Percentiles rank a stretch among this genome's conserved stretches.
Conservation (phyloP, 2,888 invertebrate genomes). For the Ligdia adustata region DNA sequence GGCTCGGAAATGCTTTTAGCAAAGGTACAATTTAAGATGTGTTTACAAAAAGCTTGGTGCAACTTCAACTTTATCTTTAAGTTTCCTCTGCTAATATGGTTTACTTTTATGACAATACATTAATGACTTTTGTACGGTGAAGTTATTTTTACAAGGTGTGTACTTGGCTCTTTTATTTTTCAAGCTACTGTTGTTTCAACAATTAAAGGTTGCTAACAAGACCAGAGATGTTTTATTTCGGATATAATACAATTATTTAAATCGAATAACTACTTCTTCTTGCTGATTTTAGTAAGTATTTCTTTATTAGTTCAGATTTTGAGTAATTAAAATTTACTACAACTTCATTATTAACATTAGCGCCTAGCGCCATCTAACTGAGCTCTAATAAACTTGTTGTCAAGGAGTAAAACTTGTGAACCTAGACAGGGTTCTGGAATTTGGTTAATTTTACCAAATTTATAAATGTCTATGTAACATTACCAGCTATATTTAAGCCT, state of each 20-base stretch:
- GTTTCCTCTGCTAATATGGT: slow-evolving; percentile 37
- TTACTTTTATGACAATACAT: slow-evolving; percentile 39
- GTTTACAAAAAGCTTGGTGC: slow-evolving; percentile 7
- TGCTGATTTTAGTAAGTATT: too few species aligned
- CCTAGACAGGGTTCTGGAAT: too few species aligned
- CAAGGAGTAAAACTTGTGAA: neutral
- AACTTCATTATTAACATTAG: neutral
- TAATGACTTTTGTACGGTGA: slow-evolving; percentile 35
- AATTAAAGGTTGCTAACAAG: too few species aligned
- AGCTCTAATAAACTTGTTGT: neutral
- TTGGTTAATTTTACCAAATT: too few species aligned
- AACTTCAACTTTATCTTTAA: slow-evolving; percentile 21
- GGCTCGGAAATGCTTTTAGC: too few species aligned
- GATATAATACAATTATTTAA: too few species aligned
- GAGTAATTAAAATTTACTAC: neutral
- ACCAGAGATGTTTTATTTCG: too few species aligned
- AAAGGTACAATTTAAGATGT: neutral
- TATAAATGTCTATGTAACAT: too few species aligned
- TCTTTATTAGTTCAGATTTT: too few species aligned
- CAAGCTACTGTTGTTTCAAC: slow-evolving; percentile 5
- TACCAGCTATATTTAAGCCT: too few species aligned
- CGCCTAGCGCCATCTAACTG: slow-evolving; percentile 16
- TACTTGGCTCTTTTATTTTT: slow-evolving; percentile 7
- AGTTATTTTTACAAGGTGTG: slow-evolving; percentile 33
- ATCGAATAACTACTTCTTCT: too few species aligned